Conservation (phyloP, 2,797 vertebrate species). For the Gallinago solitaria region DNA sequence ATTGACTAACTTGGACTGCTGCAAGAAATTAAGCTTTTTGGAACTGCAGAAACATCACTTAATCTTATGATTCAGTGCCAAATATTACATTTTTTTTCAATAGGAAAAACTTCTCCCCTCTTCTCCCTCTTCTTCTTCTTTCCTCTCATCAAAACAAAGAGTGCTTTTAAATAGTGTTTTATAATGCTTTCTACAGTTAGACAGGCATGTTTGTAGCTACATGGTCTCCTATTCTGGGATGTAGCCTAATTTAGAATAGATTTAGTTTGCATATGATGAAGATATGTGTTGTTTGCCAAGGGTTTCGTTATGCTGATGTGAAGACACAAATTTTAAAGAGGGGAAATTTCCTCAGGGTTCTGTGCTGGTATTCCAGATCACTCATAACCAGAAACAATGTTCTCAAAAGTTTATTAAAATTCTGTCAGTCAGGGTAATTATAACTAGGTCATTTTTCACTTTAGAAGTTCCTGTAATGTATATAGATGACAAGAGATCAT, state of each 20-base stretch:
- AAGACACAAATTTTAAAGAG: background rate
- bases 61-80: background rate
- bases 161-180: background rate
- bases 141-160: background rate
- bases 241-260: background rate
- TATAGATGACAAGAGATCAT: slow-evolving; percentile 32
- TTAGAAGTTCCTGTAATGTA: slow-evolving; percentile 18
- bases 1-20: background rate
- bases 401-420: slow-evolving; percentile 20
- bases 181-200: background rate
- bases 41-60: background rate
- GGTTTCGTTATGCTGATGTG: background rate
- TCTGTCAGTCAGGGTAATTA: slow-evolving; percentile 24
- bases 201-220: background rate
- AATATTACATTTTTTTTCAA: background rate
- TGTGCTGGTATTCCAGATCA: background rate
- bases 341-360: slow-evolving; percentile 1
- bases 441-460: slow-evolving; percentile 34
- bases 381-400: background rate
- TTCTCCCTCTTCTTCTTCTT: too few relatives aligned
- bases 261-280: background rate
- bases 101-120: background rate
- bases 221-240: background rate
- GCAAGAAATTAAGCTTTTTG: background rate
- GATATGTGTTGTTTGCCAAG: background rate